A percentile compares a stretch with the other conserved stretches of the same genome.
Conservation (phyloP, 2,797 vertebrate species). For the Meriones psammophilus region DNA sequence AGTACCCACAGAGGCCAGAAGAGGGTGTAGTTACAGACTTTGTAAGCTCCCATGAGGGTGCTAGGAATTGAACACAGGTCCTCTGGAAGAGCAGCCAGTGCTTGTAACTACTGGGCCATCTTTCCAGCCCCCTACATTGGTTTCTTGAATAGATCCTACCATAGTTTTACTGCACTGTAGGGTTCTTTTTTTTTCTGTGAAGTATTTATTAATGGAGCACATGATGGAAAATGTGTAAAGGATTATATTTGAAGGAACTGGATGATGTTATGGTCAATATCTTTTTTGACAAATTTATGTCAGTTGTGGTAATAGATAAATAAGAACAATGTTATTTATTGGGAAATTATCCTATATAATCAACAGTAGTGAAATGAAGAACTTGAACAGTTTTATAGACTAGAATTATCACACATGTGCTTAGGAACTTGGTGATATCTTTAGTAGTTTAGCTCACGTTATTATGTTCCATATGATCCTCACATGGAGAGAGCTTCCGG, state of each 20-base stretch:
- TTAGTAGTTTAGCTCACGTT: conserved; percentile 47
- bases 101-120: not conserved
- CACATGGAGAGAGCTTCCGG: conserved; percentile 9
- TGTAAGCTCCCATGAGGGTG: not conserved
- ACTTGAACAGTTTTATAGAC: conserved; percentile 25
- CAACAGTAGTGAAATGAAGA: conserved; percentile 33
- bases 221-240: not conserved
- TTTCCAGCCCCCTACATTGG: not conserved
- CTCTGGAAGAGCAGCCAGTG: not conserved
- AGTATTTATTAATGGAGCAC: not conserved
- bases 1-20: not conserved
- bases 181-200: not conserved
- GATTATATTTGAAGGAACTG: not conserved
- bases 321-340: conserved; percentile 49
- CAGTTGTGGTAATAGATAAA: conserved; percentile 19
- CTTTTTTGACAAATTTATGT: conserved; percentile 46
- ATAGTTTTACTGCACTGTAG: not conserved
- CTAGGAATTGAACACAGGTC: not conserved
- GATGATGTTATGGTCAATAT: conserved; percentile 2
- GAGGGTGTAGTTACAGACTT: not conserved
- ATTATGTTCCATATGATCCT: conserved; percentile 36
- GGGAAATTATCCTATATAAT: conserved; percentile 48
- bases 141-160: not conserved
- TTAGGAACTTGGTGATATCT: conserved; percentile 18
- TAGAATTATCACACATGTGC: conserved; percentile 41